Percentiles rank a stretch among this genome's conserved stretches.
phyloP scores from a whole-genome alignment of 2,797 vertebrate species.

The Chelon labrosus region DNA sequence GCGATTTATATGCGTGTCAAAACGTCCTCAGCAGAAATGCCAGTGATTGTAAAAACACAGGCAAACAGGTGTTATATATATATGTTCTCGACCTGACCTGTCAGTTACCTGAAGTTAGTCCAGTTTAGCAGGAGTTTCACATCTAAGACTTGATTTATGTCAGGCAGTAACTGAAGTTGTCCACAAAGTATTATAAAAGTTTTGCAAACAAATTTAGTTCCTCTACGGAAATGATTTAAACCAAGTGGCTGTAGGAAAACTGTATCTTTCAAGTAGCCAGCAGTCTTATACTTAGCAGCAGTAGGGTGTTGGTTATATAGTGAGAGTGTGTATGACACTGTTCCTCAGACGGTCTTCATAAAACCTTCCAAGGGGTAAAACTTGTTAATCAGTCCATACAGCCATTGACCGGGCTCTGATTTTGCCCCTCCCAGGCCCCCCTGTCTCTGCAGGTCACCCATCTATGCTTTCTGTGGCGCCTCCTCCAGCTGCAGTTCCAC shows the following conservation, averaged over 20 bases:
- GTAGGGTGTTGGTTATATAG: neutral
- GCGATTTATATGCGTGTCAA: neutral
- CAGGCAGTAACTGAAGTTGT: neutral
- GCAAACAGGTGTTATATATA: neutral
- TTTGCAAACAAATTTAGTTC: neutral
- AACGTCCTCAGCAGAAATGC: neutral
- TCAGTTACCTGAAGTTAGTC: neutral
- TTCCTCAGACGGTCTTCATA: slow-evolving; percentile 7
- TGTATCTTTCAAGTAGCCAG: neutral
- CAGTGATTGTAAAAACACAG: neutral
- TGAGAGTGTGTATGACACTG: neutral
- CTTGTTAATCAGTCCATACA: neutral
- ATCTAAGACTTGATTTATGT: neutral
- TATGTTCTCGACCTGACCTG: neutral
- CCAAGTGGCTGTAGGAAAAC: neutral
- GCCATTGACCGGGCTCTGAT: slow-evolving; percentile 44
- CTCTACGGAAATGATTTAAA: neutral
- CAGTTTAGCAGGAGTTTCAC: slow-evolving; percentile 2
- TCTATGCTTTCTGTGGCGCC: slow-evolving; percentile 83
- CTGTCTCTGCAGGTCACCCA: slow-evolving; percentile 91
- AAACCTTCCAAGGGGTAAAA: slow-evolving; percentile 24
- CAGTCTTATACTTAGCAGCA: neutral
- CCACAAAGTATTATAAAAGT: neutral
- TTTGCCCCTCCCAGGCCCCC: slow-evolving; percentile 86
- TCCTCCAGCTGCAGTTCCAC: slow-evolving; percentile 83